Evolutionary conservation across 2,888 invertebrate genomes (phyloP).

Genomic region (Epinotia brunnichana): DNA sequence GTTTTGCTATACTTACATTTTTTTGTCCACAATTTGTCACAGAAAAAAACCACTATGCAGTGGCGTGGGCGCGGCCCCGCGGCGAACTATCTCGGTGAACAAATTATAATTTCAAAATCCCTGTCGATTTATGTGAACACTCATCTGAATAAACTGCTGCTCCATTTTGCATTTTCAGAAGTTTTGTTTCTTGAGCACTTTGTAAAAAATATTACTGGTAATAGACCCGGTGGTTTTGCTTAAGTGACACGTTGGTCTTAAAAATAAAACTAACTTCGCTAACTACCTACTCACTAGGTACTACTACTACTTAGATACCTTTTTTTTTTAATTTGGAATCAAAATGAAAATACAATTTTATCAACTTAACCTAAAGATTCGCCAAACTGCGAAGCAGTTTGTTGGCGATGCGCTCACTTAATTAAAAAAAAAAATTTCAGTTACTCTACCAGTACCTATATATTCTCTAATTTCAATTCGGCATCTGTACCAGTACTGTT

Average conservation of each 20-base stretch:
- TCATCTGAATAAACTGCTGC: slow-evolving; percentile 77
- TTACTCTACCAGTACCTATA: too few relatives aligned
- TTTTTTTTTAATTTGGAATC: too few relatives aligned
- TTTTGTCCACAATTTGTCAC: neutral
- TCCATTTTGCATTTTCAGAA: slow-evolving; percentile 69
- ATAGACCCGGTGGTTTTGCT: neutral
- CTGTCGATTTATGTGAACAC: slow-evolving; percentile 81
- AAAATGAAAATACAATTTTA: too few relatives aligned
- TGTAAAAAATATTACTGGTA: slow-evolving; percentile 6
- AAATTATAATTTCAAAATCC: slow-evolving; percentile 83
- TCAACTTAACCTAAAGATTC: too few relatives aligned
- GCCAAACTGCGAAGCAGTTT: too few relatives aligned
- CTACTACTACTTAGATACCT: too few relatives aligned
- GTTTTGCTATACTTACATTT: neutral
- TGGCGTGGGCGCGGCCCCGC: slow-evolving; percentile 74
- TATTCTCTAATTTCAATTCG: too few relatives aligned
- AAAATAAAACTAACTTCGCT: too few relatives aligned
- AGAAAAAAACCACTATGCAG: slow-evolving; percentile 14
- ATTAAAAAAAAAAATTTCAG: too few relatives aligned
- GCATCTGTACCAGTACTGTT: too few relatives aligned
- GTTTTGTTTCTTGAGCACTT: slow-evolving; percentile 59
- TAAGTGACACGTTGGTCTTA: neutral
- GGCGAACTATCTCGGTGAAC: slow-evolving; percentile 77
- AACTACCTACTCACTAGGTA: too few relatives aligned
- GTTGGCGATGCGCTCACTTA: too few relatives aligned